phyloP scores from a whole-genome alignment of 2,797 vertebrate genomes.

The Typhlichthys subterraneus region DNA sequence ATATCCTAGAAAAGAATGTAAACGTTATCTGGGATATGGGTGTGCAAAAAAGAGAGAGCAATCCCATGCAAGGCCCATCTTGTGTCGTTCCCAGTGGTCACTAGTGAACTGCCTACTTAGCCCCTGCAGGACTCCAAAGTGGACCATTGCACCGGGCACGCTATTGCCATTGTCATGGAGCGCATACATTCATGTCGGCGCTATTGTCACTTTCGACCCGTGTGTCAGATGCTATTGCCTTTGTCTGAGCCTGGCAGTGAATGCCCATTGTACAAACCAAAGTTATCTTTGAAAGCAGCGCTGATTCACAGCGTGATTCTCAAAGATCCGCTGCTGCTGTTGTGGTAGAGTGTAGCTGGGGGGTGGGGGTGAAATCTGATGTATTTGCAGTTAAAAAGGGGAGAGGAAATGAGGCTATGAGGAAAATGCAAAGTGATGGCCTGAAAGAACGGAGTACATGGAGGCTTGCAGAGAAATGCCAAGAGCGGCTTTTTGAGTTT shows the following conservation, averaged over 20 bases:
- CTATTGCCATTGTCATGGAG: conserved; percentile 65
- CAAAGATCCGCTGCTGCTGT: conserved; percentile 49
- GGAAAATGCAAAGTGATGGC: conserved; percentile 58
- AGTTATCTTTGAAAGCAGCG: conserved; percentile 40
- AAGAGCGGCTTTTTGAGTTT: conserved; percentile 29
- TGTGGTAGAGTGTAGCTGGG: conserved; percentile 29
- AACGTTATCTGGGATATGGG: too few relatives aligned
- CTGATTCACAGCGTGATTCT: conserved; percentile 50
- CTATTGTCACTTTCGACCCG: conserved; percentile 54
- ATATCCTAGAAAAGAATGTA: conserved; percentile 3
- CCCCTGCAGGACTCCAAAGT: conserved; percentile 45
- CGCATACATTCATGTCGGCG: conserved; percentile 53
- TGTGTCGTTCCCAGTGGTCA: conserved; percentile 48
- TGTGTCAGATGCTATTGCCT: conserved; percentile 61
- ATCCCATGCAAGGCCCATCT: conserved; percentile 14
- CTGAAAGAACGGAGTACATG: conserved; percentile 38
- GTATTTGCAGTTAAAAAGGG: background rate
- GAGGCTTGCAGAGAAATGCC: conserved; percentile 33
- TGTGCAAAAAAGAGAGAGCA: too few relatives aligned
- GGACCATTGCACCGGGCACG: conserved; percentile 60
- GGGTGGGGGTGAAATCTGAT: background rate
- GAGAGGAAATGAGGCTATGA: conserved; percentile 35
- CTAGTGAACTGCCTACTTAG: conserved; percentile 44
- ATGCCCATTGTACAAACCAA: conserved; percentile 7
- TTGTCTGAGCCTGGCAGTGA: conserved; percentile 60